Conservation (phyloP, 2,797 vertebrate species). For the Gadopsis marmoratus region DNA sequence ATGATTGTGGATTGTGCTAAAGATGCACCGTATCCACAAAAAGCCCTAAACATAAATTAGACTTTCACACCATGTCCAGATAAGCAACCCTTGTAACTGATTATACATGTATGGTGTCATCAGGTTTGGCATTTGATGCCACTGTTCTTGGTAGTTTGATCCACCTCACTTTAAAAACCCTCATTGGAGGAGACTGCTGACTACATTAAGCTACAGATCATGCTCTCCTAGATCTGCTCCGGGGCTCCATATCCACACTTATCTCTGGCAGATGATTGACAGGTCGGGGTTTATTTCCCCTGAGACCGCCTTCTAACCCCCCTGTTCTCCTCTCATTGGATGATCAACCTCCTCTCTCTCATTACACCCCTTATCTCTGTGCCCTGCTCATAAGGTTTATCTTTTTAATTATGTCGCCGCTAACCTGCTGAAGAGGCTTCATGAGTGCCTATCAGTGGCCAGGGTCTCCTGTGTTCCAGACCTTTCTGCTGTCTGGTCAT, state of each 20-base stretch:
- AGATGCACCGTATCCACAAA: background rate
- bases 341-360: constrained; percentile 64
- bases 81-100: background rate
- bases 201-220: constrained; percentile 62
- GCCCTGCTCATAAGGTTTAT: constrained; percentile 79
- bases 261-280: constrained; percentile 77
- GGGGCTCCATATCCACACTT: constrained; percentile 66
- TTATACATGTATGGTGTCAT: background rate
- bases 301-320: constrained; percentile 60
- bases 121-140: background rate
- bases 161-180: background rate
- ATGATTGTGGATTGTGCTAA: background rate
- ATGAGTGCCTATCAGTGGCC: constrained; percentile 59
- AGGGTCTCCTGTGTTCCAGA: constrained; percentile 64
- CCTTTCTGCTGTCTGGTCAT: constrained; percentile 54
- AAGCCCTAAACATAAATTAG: background rate
- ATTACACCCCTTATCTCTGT: constrained; percentile 80
- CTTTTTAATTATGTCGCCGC: constrained; percentile 82
- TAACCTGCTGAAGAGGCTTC: constrained; percentile 73
- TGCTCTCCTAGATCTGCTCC: constrained; percentile 56
- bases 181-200: constrained; percentile 33
- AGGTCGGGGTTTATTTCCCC: constrained; percentile 78
- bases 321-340: constrained; percentile 63
- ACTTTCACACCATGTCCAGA: background rate
- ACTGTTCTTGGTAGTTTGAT: background rate